A percentile compares a stretch with the other conserved stretches of the same genome.
These are phyloP conservation scores for Hozukius guyotensis DNA, from an alignment of 2,797 vertebrate genomes.

Conservation along the genomic window DNA sequence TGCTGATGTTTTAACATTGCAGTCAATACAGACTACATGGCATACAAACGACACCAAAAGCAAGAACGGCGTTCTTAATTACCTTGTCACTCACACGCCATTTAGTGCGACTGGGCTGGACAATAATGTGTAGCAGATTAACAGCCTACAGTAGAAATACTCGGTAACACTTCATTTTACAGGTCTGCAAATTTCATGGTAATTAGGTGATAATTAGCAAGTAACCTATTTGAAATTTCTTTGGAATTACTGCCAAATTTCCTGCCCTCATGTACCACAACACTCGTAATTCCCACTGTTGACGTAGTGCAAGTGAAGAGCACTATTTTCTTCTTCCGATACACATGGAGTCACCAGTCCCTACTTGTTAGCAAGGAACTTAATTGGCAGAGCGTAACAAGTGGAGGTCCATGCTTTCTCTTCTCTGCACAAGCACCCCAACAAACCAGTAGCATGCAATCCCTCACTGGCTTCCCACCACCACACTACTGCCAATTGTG, in stretches of 20 bases:
- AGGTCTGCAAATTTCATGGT: too few species aligned
- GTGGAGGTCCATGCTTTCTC: not conserved
- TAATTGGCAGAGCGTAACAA: not conserved
- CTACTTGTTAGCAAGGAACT: not conserved
- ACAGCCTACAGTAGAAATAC: not conserved
- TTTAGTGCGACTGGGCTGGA: too few species aligned
- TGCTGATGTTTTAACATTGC: too few species aligned
- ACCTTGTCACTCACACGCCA: too few species aligned
- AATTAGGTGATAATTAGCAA: too few species aligned
- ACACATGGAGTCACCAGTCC: not conserved
- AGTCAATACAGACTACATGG: too few species aligned
- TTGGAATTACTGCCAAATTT: not conserved
- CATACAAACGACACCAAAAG: too few species aligned
- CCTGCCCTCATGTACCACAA: not conserved
- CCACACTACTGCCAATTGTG: not conserved
- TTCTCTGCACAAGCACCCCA: not conserved
- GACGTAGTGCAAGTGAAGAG: not conserved
- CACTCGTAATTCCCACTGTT: not conserved
- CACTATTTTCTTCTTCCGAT: not conserved
- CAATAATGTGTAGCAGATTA: not conserved
- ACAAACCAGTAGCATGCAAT: constrained; percentile 6
- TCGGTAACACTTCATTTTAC: too few species aligned
- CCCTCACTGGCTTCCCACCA: constrained; percentile 8
- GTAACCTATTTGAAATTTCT: too few species aligned
- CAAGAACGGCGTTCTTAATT: too few species aligned